A percentile compares a stretch with the other conserved stretches of the same genome.
phyloP scores from a whole-genome alignment of 2,888 invertebrate genomes.

The Sisyra terminalis region DNA sequence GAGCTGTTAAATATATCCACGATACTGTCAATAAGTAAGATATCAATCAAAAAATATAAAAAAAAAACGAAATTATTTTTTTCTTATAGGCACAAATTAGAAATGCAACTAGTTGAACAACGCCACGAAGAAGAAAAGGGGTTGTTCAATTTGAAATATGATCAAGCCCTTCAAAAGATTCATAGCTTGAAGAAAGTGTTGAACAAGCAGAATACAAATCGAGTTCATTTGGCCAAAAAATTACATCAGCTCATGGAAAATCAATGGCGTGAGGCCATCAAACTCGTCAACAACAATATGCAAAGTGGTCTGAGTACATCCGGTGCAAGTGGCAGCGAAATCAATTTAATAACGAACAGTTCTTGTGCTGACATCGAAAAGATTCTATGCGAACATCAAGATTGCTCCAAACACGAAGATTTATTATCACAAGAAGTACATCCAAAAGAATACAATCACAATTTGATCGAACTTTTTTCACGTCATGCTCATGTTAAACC shows the following conservation, averaged over 20 bases:
- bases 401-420: slow-evolving; percentile 10
- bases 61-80: no score
- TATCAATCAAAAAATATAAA: not conserved
- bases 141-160: slow-evolving; percentile 50
- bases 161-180: slow-evolving; percentile 51
- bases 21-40: slow-evolving; percentile 48
- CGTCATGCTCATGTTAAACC: no score
- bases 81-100: slow-evolving; percentile 45
- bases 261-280: slow-evolving; percentile 63
- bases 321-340: slow-evolving; percentile 9
- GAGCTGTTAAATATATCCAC: slow-evolving; percentile 53
- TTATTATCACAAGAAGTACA: slow-evolving; percentile 4
- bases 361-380: not conserved
- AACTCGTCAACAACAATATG: slow-evolving; percentile 36
- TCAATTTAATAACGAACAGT: slow-evolving; percentile 1
- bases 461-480: not conserved
- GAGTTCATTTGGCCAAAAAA: slow-evolving; percentile 53
- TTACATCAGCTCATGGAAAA: slow-evolving; percentile 63
- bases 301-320: slow-evolving; percentile 17
- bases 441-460: slow-evolving; percentile 8
- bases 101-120: slow-evolving; percentile 59
- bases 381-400: slow-evolving; percentile 9
- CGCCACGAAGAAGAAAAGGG: slow-evolving; percentile 65
- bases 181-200: slow-evolving; percentile 42
- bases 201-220: slow-evolving; percentile 29